phyloP scores from a whole-genome alignment of 92 coral and sea anemone genomes.

The Paramuricea clavata region DNA sequence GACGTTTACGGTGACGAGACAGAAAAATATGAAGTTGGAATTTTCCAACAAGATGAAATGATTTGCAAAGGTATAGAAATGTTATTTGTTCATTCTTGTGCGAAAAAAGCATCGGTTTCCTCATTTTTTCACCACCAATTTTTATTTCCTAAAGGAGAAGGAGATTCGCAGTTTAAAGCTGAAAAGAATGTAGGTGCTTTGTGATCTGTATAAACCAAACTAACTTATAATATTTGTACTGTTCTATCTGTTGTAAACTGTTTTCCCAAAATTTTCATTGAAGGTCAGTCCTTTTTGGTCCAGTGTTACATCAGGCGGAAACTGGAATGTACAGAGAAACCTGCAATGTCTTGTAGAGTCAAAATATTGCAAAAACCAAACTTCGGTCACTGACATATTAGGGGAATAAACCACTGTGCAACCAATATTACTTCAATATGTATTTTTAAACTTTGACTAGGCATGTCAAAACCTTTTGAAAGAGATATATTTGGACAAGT shows the following conservation, averaged over 20 bases:
- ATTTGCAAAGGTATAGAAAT: conserved; percentile 75
- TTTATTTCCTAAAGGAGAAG: conserved; percentile 16
- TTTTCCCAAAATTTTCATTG: too few species aligned
- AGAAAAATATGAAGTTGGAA: conserved; percentile 76
- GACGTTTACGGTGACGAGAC: conserved; percentile 42
- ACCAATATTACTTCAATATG: neutral
- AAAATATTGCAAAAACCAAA: too few species aligned
- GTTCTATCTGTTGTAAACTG: too few species aligned
- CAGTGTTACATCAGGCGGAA: too few species aligned
- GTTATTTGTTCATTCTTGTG: neutral
- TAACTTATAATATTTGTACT: too few species aligned
- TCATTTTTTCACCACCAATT: neutral
- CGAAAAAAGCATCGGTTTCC: neutral
- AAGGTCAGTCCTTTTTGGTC: too few species aligned
- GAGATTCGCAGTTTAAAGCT: conserved; percentile 74
- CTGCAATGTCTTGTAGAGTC: too few species aligned
- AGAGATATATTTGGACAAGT: conserved; percentile 63
- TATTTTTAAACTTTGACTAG: conserved; percentile 48
- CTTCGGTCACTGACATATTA: too few species aligned
- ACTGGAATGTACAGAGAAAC: too few species aligned
- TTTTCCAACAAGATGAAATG: conserved; percentile 64
- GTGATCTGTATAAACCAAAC: neutral
- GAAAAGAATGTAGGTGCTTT: conserved; percentile 81
- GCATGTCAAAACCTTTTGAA: conserved; percentile 88
- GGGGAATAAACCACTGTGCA: too few species aligned